Evolutionary conservation across 2,113 vertebrate genomes (phyloP), one percentile per base, ranked within the genome.

Genomic region (Bos javanicus): DNA sequence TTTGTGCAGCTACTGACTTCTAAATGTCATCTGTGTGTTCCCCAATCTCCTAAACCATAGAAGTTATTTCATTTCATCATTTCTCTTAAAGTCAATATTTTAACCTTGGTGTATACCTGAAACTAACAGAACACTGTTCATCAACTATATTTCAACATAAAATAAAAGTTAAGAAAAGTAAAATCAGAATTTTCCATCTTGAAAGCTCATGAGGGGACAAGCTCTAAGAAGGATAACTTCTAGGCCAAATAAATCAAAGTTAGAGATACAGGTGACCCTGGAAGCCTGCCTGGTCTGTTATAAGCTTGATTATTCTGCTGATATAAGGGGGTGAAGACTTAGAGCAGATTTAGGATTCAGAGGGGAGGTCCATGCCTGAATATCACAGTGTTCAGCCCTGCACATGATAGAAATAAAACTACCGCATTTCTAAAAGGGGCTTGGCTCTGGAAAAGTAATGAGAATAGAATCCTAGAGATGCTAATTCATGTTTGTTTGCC

Each of bases 11-110:
- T 30, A 0, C 26, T 43, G 52, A 90, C 56, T 85, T 88, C 0
- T 26, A 43, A 60, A 33, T 48, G n/a, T 57, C 56, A 48, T 39
- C 23, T 39, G 4, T 15, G 17, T 39, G 28, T 87, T 87, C 14
- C 46, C 30, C 39, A 95, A 6, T 78, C 33, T 84, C 48, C 28
- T 23, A 88, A 52, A 67, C n/a, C 30, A 36, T 28, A 26, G 39
- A 84, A 83, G 30, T 4, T 30, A 28, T 56, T 80, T 64, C 43
- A 5, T 62, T 94, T 93, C 14, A 46, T 78, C 17, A 56, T 56
- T 36, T 82, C 13, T 89, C 67, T 91, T 64, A 54, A 92, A 62
- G 39, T 94, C 15, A 52, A 36, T 33, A 82, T 88, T 96, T 92
- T 36, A 50, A n/a, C 19, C 11, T 82, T 23, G 16, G 16, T 3